Conservation (phyloP, 2,888 invertebrate species). For the Phalangium opilio region DNA sequence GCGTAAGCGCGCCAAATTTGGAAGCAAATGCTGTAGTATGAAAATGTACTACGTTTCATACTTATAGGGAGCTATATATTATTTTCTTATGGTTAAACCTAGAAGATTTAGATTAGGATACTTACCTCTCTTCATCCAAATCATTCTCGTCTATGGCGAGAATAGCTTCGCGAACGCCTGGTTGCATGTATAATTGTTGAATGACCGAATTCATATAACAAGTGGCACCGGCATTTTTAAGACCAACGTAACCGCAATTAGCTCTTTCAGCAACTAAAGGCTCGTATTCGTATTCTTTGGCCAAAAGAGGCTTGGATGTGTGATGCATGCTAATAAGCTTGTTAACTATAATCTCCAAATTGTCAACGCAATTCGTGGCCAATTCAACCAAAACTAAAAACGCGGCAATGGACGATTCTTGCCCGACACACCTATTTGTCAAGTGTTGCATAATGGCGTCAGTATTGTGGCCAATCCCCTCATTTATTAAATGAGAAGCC, state of each 20-base stretch:
- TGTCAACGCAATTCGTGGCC: conserved; percentile 27
- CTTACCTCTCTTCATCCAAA: conserved; percentile 27
- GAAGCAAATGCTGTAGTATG: too few relatives aligned
- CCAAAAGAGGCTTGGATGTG: conserved; percentile 29
- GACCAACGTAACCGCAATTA: conserved; percentile 34
- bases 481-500: conserved; percentile 31
- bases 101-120: background rate
- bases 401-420: conserved; percentile 25
- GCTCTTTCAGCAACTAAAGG: conserved; percentile 27
- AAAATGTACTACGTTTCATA: too few relatives aligned
- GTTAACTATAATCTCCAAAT: conserved; percentile 27
- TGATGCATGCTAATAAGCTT: conserved; percentile 34
- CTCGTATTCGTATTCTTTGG: conserved; percentile 34
- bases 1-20: too few relatives aligned
- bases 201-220: conserved; percentile 41
- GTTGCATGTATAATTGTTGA: conserved; percentile 38
- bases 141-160: conserved; percentile 32
- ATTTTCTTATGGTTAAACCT: too few relatives aligned
- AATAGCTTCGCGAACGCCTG: conserved; percentile 34
- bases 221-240: too few relatives aligned
- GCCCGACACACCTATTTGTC: background rate
- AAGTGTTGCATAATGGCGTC: conserved; percentile 18
- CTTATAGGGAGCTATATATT: too few relatives aligned
- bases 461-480: conserved; percentile 21
- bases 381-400: conserved; percentile 34